Percentiles rank a stretch among this genome's conserved stretches.
Evolutionary conservation across 2,113 vertebrate genomes (phyloP).

Genomic region (Phalacrocorax brasilianus): DNA sequence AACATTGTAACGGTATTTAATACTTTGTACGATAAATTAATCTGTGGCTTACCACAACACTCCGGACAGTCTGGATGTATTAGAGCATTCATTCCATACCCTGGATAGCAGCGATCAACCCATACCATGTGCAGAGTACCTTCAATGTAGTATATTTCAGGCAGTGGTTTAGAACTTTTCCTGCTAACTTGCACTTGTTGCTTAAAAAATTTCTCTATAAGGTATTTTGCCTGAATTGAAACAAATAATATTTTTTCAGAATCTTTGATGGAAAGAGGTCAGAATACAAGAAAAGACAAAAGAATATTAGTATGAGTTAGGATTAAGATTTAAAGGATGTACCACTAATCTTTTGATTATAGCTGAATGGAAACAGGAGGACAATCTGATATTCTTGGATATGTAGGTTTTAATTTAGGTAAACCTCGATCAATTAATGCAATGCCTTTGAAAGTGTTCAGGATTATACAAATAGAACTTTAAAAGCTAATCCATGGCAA

Average conservation of each 20-base stretch:
- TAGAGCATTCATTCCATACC: slow-evolving; percentile 52
- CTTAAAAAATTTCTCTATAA: slow-evolving; percentile 64
- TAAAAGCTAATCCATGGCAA: not conserved
- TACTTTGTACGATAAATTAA: not conserved
- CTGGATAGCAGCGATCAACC: slow-evolving; percentile 51
- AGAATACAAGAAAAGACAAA: not conserved
- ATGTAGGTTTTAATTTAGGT: not conserved
- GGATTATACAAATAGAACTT: not conserved
- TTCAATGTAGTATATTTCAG: slow-evolving; percentile 65
- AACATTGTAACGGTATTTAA: not conserved
- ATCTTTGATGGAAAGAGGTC: not conserved
- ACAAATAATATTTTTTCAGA: not conserved
- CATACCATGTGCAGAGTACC: slow-evolving; percentile 52
- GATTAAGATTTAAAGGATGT: not conserved
- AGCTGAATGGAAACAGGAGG: not conserved
- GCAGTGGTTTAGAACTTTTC: not conserved
- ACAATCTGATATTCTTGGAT: not conserved
- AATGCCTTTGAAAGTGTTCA: not conserved
- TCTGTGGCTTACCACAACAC: slow-evolving; percentile 59
- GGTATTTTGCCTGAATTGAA: slow-evolving; percentile 59
- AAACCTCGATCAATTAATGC: not conserved
- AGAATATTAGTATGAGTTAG: not conserved
- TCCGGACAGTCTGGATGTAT: slow-evolving; percentile 59
- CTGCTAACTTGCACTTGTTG: slow-evolving; percentile 54
- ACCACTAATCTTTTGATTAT: not conserved